Conservation (phyloP, 2,888 invertebrate genomes). For the Brachycybe producta region DNA sequence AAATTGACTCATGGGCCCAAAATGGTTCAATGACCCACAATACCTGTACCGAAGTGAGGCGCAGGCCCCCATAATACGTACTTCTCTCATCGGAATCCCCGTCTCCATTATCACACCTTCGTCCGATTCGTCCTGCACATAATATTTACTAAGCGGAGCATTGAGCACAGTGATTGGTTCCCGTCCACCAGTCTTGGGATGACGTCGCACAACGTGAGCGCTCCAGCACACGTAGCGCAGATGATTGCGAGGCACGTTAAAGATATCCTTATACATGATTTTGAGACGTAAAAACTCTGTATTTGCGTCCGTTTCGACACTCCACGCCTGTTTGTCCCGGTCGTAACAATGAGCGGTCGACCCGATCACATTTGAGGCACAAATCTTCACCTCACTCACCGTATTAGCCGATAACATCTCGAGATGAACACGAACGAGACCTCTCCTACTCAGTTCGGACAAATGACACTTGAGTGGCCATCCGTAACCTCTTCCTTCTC, state of each 20-base stretch:
- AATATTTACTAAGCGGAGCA: slow-evolving; percentile 63
- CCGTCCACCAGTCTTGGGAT: slow-evolving; percentile 44
- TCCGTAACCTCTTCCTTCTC: slow-evolving; percentile 51
- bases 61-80: no score
- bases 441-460: slow-evolving; percentile 41
- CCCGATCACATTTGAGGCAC: slow-evolving; percentile 33
- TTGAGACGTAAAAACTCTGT: slow-evolving; percentile 59
- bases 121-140: slow-evolving; percentile 62
- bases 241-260: slow-evolving; percentile 65
- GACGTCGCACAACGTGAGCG: slow-evolving; percentile 48
- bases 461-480: slow-evolving; percentile 54
- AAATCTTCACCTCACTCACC: slow-evolving; percentile 44
- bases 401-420: slow-evolving; percentile 61
- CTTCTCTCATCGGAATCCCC: slow-evolving; percentile 57
- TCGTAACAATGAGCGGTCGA: slow-evolving; percentile 50
- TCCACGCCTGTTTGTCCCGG: slow-evolving; percentile 67
- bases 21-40: no score
- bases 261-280: slow-evolving; percentile 59
- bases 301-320: slow-evolving; percentile 60
- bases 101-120: slow-evolving; percentile 72
- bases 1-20: no score
- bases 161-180: slow-evolving; percentile 54
- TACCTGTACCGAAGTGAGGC: no score
- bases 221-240: slow-evolving; percentile 57
- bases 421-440: slow-evolving; percentile 48